These are phyloP conservation scores for Tenebrio molitor DNA, from an alignment of 1,140 invertebrate species.

Conservation along the genomic window DNA sequence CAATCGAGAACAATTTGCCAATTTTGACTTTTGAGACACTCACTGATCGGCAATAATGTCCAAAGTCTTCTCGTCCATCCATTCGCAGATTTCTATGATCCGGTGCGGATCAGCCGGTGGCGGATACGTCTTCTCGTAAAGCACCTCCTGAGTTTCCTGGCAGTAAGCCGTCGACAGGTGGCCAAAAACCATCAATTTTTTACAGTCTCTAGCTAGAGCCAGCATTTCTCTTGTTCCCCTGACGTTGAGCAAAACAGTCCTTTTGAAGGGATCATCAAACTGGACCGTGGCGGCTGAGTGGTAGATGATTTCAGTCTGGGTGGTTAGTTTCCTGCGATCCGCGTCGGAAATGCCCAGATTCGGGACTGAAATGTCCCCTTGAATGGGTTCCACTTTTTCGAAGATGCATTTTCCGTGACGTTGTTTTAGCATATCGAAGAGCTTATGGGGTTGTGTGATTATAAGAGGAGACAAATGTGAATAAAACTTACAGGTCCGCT, in stretches of 20 bases:
- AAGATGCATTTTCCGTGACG: constrained; percentile 45
- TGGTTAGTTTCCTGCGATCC: constrained; percentile 77
- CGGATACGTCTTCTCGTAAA: constrained; percentile 79
- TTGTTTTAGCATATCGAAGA: constrained; percentile 48
- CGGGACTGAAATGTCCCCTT: constrained; percentile 82
- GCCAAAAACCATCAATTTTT: constrained; percentile 63
- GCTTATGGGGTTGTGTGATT: constrained; percentile 37
- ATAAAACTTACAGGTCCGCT: constrained; percentile 73
- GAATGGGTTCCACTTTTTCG: constrained; percentile 78
- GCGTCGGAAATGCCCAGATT: constrained; percentile 81
- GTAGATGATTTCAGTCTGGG: constrained; percentile 86
- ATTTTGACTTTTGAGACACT: constrained; percentile 26
- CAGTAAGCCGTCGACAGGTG: constrained; percentile 77
- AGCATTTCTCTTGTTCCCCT: not conserved
- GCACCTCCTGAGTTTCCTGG: constrained; percentile 75
- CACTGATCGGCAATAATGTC: constrained; percentile 58
- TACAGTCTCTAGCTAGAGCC: constrained; percentile 1
- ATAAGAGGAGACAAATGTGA: not conserved
- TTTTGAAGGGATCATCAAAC: constrained; percentile 82
- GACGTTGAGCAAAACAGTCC: constrained; percentile 69
- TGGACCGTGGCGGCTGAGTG: constrained; percentile 93
- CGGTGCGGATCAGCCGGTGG: constrained; percentile 78
- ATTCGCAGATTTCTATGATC: constrained; percentile 80
- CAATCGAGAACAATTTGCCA: constrained; percentile 31
- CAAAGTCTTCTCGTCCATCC: constrained; percentile 73